Conservation (phyloP, 2,888 invertebrate species). For the Nephrotoma flavescens region DNA sequence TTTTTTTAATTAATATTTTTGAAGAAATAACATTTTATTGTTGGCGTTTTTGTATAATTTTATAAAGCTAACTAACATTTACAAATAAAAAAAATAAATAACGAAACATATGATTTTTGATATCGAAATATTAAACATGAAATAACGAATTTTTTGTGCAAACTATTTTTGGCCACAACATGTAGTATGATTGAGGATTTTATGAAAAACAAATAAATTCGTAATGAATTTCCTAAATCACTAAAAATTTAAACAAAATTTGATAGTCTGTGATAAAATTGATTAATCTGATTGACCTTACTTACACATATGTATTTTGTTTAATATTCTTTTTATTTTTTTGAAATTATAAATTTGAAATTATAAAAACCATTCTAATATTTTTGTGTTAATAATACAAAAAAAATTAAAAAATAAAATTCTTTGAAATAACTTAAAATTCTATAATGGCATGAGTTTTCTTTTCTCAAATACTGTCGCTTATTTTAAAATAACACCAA, state of each 20-base stretch:
- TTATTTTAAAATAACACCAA: neutral
- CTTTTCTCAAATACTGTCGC: neutral
- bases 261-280: neutral
- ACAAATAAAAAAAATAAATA: neutral
- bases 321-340: neutral
- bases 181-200: neutral
- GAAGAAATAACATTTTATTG: neutral
- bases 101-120: neutral
- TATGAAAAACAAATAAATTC: neutral
- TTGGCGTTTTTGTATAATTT: neutral
- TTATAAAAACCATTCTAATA: neutral
- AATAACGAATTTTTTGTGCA: neutral
- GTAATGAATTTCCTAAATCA: neutral
- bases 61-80: neutral
- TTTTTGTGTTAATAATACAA: neutral
- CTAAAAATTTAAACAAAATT: neutral
- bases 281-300: neutral
- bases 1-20: neutral
- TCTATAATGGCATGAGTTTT: neutral
- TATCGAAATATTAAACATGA: neutral
- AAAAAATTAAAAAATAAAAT: neutral
- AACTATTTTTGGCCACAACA: neutral
- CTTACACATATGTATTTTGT: neutral
- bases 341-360: neutral
- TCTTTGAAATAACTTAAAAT: neutral